These are phyloP conservation scores for Lingula anatina DNA, from an alignment of 2,888 invertebrate genomes.

Conservation along the genomic window DNA sequence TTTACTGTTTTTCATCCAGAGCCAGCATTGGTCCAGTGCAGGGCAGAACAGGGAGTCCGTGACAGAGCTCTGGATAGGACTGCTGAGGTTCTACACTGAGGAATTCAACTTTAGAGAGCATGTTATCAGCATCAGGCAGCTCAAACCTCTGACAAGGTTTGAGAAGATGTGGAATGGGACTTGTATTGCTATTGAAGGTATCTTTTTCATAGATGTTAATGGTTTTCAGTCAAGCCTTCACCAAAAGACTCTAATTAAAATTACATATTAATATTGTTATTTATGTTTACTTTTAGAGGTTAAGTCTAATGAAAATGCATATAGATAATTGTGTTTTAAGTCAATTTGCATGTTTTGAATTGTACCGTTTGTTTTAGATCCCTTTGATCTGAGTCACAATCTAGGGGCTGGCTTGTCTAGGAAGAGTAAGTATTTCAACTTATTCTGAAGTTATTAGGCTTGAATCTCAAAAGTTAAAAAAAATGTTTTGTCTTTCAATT, in stretches of 20 bases:
- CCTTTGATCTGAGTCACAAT: slow-evolving; percentile 60
- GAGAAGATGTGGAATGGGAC: slow-evolving; percentile 59
- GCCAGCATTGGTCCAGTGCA: slow-evolving; percentile 51
- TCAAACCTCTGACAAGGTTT: slow-evolving; percentile 53
- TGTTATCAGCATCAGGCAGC: slow-evolving; percentile 56
- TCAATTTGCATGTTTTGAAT: neutral
- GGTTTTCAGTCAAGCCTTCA: too few species aligned
- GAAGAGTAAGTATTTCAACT: slow-evolving; percentile 56
- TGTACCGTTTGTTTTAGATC: slow-evolving; percentile 52
- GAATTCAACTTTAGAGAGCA: slow-evolving; percentile 55
- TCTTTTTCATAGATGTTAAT: too few species aligned
- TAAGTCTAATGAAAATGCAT: too few species aligned
- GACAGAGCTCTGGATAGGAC: slow-evolving; percentile 57
- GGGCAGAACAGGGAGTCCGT: slow-evolving; percentile 53
- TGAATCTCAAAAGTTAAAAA: too few species aligned
- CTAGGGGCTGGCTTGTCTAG: slow-evolving; percentile 57
- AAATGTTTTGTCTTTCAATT: too few species aligned
- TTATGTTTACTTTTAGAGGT: too few species aligned
- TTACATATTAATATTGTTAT: too few species aligned
- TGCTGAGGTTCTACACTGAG: slow-evolving; percentile 58
- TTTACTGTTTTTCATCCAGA: slow-evolving; percentile 21
- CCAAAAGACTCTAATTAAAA: too few species aligned
- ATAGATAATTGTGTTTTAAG: too few species aligned
- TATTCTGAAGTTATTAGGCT: too few species aligned
- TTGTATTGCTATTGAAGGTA: slow-evolving; percentile 59